Evolutionary conservation across 2,888 invertebrate genomes (phyloP).

Genomic region (Drosophila meridionalis): DNA sequence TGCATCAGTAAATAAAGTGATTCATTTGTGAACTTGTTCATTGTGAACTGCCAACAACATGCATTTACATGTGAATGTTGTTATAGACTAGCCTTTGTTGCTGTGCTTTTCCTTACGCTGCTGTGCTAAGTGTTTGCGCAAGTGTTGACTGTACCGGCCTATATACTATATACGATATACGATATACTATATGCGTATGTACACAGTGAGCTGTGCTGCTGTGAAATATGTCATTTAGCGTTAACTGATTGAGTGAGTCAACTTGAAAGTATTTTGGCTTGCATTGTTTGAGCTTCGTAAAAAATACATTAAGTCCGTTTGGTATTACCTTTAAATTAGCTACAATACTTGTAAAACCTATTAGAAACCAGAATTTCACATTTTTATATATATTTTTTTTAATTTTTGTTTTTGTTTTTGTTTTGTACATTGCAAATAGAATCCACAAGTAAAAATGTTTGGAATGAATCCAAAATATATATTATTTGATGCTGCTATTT

Average conservation of each 20-base stretch:
- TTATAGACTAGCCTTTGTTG: slow-evolving; percentile 13
- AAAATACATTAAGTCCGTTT: not conserved
- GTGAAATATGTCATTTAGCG: slow-evolving; percentile 29
- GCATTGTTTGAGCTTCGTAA: not conserved
- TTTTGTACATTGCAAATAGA: slow-evolving; percentile 6
- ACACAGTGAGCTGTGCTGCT: slow-evolving; percentile 4
- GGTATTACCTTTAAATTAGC: not conserved
- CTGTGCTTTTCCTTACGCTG: slow-evolving; percentile 9
- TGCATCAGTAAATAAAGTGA: not conserved
- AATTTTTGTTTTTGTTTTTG: not conserved
- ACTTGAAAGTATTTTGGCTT: slow-evolving; percentile 8
- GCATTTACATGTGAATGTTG: slow-evolving; percentile 2
- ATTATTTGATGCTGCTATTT: slow-evolving; percentile 57
- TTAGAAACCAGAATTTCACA: not conserved
- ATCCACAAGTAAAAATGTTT: slow-evolving; percentile 64
- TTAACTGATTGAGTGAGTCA: slow-evolving; percentile 33
- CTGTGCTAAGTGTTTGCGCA: slow-evolving; percentile 32
- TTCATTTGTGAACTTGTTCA: slow-evolving; percentile 6
- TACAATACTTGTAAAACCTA: not conserved
- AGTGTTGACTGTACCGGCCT: slow-evolving; percentile 42
- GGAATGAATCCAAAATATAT: slow-evolving; percentile 73
- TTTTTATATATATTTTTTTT: not conserved
- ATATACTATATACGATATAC: slow-evolving; percentile 4
- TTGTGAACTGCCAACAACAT: not conserved
- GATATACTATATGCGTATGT: not conserved